Evolutionary conservation across 2,888 invertebrate genomes (phyloP), one percentile per base, ranked within the genome.

Genomic region (Cyrtodaria siliqua): DNA sequence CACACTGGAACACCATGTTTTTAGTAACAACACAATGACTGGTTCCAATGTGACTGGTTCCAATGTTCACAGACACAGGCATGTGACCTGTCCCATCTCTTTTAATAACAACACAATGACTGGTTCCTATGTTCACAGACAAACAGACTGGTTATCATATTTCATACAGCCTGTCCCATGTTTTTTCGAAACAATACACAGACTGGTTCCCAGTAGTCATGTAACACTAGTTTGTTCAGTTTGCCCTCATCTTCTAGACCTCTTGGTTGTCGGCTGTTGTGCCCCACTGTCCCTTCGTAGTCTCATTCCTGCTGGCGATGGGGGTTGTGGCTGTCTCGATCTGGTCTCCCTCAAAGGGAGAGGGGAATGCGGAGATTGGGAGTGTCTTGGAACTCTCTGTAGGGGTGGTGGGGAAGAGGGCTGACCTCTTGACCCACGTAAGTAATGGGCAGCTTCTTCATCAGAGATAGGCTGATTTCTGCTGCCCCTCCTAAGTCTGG

Each of bases 251-350:
- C 64, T 53, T 50, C 61, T 69, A 16, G 49, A 23, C 60, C 69
- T 49, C 29, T 78, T 72, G n/a, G 69, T 20, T 33, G 78, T 64
- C 9, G 73, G 69, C 24, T 63, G 57, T 44, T 62, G 42, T n/a
- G 60, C 6, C 3, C 59, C 72, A 42, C 73, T 64, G 53, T 55
- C 59, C 12, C 78, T 64, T 73, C 70, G 55, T 6, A 61, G 60
- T 49, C 61, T 50, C 29, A 56, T 53, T 27, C 33, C 60, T 14
- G 62, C 57, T 16, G 63, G 62, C 24, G 72, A 61, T 29, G 60
- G 27, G 8, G 79, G 61, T 14, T 23, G 14, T 4, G 20, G 47
- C 20, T 64, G 62, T 29, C 75, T 27, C 12, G 67, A 56, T 38
- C 52, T 50, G n/a, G 68, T 55, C 38, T 60, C 57, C 38, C 40